phyloP scores from a whole-genome alignment of 2,113 vertebrate species.

The Aleadryas rufinucha region DNA sequence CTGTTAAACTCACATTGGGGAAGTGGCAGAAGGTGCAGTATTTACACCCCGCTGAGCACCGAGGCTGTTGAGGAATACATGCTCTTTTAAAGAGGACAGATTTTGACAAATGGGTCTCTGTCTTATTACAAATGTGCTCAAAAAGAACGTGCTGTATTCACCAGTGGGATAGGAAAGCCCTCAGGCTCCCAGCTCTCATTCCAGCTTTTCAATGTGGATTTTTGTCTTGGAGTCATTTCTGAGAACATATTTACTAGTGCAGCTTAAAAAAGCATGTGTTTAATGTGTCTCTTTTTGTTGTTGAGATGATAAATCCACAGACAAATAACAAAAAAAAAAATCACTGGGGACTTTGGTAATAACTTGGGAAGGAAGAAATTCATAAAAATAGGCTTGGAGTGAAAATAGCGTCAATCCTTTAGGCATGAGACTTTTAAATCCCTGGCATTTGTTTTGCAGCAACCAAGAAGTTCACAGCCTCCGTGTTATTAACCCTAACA shows the following conservation, averaged over 20 bases:
- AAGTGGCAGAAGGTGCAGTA: neutral
- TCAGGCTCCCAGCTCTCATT: conserved; percentile 3
- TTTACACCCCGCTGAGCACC: neutral
- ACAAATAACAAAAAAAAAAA: neutral
- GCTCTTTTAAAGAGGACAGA: neutral
- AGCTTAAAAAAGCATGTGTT: neutral
- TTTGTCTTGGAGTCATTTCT: neutral
- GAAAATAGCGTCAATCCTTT: neutral
- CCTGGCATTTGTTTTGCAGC: neutral
- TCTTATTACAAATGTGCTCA: neutral
- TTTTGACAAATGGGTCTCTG: conserved; percentile 39
- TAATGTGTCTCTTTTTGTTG: neutral
- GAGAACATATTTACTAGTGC: neutral
- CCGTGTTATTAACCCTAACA: neutral
- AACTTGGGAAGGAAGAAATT: conserved; percentile 24
- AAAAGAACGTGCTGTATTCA: conserved; percentile 16
- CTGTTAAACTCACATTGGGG: neutral
- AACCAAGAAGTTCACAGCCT: neutral
- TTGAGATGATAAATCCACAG: neutral
- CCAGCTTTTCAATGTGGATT: neutral
- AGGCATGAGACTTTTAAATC: neutral
- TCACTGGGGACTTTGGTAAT: neutral
- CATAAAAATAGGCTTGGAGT: neutral
- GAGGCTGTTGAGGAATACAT: neutral
- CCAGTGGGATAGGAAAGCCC: conserved; percentile 10